Conservation (phyloP, 2,797 vertebrate genomes). For the Melanotaenia maccullochi region DNA sequence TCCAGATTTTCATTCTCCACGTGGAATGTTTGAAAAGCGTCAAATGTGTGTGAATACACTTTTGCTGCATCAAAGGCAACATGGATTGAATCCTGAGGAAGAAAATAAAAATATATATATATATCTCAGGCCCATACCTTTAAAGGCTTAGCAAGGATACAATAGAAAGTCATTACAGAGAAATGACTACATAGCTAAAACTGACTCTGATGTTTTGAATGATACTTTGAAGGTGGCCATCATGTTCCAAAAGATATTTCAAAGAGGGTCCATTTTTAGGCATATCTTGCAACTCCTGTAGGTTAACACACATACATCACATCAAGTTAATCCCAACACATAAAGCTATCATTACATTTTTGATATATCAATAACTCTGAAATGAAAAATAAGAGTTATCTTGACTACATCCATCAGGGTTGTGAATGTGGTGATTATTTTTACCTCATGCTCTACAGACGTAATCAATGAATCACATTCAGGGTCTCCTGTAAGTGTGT, state of each 20-base stretch:
- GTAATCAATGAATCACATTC: constrained; percentile 83
- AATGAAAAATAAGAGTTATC: background rate
- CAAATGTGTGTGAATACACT: constrained; percentile 82
- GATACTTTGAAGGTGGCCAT: constrained; percentile 79
- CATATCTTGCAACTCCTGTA: constrained; percentile 70
- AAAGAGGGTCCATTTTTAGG: constrained; percentile 82
- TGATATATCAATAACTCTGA: background rate
- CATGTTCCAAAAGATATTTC: constrained; percentile 81
- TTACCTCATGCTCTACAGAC: constrained; percentile 72
- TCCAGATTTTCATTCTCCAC: constrained; percentile 88
- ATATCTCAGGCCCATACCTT: constrained; percentile 1
- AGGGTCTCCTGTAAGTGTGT: constrained; percentile 79
- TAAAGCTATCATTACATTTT: background rate
- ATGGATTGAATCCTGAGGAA: constrained; percentile 80
- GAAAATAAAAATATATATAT: background rate
- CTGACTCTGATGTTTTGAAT: constrained; percentile 84
- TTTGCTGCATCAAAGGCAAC: constrained; percentile 83
- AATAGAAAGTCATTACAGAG: background rate
- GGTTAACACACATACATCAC: constrained; percentile 25
- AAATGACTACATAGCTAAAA: background rate
- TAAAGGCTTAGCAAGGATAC: background rate
- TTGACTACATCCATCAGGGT: background rate
- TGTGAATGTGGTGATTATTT: background rate
- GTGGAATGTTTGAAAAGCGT: constrained; percentile 83
- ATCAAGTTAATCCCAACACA: background rate